Base-by-base conservation (phyloP, 2,888 invertebrate species). In the Ethmia dodecea region DNA sequence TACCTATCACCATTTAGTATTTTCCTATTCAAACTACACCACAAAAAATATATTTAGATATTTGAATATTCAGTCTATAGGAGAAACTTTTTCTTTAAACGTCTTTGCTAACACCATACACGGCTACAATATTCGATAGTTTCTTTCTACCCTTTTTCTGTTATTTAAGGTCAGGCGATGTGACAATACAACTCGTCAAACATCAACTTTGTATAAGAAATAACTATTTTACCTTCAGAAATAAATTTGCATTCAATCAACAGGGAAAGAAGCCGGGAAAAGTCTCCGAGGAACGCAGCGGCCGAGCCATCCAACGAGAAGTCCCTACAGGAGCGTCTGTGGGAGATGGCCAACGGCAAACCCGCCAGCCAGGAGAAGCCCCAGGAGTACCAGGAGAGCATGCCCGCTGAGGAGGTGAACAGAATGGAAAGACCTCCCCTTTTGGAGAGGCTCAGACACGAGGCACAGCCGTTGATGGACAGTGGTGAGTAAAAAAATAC, bases 301-400 rank as follows among this genome's bases (percentile, higher is more conserved):
- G 40, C 45, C 0, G 61, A 54, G 3, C 37, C 30, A 2, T 35
- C 24, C 18, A 43, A 49, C 0, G 80, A 84, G 54, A 83, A 81
- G 43, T 67, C 74, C 0, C 67, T 88, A 0, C 88, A 89, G 20
- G 84, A 87, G 49, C 52, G 89, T 0, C 57, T 87, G 5, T 86
- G 86, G 76, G 87, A 87, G 56, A 88, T 87, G 83, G 87, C 86
- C 12, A 86, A 86, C 50, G 87, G 87, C 1, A 81, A 78, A 26
- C 60, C 71, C 0, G 39, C 51, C 4, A 18, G 14, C 12, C 38
- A 5, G 12, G 44, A 42, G 26, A 32, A 34, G 13, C 27, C 36
- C 3, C 25, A 24, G 3, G 35, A 30, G n/a, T 15, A 29, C 18
- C 20, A 13, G 10, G 34, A 34, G 5, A 22, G 8, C 28, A 3